Base-by-base conservation (phyloP, 1,140 invertebrate genomes). In the Tetragonula clypearis region DNA sequence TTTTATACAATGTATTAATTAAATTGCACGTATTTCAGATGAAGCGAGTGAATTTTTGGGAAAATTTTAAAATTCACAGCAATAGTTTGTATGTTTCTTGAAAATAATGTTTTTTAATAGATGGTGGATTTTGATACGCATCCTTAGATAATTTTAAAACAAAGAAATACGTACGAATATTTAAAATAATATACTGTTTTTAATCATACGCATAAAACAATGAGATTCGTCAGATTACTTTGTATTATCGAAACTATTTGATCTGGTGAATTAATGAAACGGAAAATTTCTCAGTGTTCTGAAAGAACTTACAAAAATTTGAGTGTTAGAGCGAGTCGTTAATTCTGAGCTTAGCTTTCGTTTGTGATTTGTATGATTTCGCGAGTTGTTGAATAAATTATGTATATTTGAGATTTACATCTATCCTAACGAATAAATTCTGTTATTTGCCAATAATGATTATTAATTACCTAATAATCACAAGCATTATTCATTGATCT, bases 191-290 rank as follows among this genome's bases (percentile, higher is more conserved):
- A 41, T 5, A 41, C 2, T 41, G 41, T 6, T 41, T 41, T 41
- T 41, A 41, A 41, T 41, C 9, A 49, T 49, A 49, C 41, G 6
- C 41, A 8, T 49, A 41, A 41, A 41, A 41, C 41, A 41, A 41
- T 6, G 41, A 41, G 41, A 41, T 41, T 6, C 41, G 41, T 41
- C 41, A 41, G 41, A 41, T 41, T 41, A 41, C 41, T 41, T 41
- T 41, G 3, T 41, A 6, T 41, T 60, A 5, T 23, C 71, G 41
- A 58, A 58, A 17, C 55, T 62, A 26, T 41, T 9, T 19, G 56
- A 81, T 73, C 56, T 30, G 41, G 6, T 41, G 56, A 73, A 81
- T 35, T 73, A 53, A 62, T 81, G 68, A 73, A 81, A 81, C 69
- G 8, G 56, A n/a, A 3, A 81, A 53, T 81, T n/a, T 41, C 56